Base-by-base conservation (phyloP, 53 echinoderm and acorn worm species). In the Paelopatides confundens region DNA sequence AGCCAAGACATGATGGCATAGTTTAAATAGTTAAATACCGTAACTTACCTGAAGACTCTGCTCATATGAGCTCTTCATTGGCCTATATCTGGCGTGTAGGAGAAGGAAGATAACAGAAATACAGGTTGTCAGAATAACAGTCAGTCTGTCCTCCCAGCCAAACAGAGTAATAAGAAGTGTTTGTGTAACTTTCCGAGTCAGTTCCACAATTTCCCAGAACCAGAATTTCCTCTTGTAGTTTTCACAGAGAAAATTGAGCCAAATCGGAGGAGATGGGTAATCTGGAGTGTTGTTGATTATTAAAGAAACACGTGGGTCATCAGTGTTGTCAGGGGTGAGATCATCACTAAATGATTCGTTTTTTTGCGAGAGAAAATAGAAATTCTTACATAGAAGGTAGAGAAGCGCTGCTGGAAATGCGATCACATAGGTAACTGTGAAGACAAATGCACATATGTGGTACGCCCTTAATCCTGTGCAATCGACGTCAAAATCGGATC, bases 401-500 rank as follows among this genome's bases (percentile, higher is more conserved):
- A 90, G 83, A 49, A 94, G 30, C 5, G 40, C 65, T 14, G 86
- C 35, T 0, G 94, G 94, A 35, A 88, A 91, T 13, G 85, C 94
- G 4, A 94, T 52, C 6, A 94, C 88, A 77, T 94, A 94, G 39
- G 32, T 11, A 33, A 18, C 46, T 9, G 91, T 40, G 12, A 85
- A 27, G 14, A 62, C 40, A 63, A 88, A 66, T 30, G 94, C 91
- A 32, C 88, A 91, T 31, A 54, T 30, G 32, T 94, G 91, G 14
- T 34, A 47, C 17, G 28, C 28, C n/a, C 15, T 18, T 26, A 76
- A 47, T 1, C 36, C 66, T 28, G 51, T 36, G 63, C 94, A 94
- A 35, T 82, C 69, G 15, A 91, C 81, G n/a, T 88, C 85, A 89
- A 78, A 94, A 46, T 94, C 91, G 15, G 86, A 88, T 39, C 91